These are phyloP conservation scores for Addax nasomaculatus DNA, from an alignment of 2,113 vertebrate species.

Conservation along the genomic window DNA sequence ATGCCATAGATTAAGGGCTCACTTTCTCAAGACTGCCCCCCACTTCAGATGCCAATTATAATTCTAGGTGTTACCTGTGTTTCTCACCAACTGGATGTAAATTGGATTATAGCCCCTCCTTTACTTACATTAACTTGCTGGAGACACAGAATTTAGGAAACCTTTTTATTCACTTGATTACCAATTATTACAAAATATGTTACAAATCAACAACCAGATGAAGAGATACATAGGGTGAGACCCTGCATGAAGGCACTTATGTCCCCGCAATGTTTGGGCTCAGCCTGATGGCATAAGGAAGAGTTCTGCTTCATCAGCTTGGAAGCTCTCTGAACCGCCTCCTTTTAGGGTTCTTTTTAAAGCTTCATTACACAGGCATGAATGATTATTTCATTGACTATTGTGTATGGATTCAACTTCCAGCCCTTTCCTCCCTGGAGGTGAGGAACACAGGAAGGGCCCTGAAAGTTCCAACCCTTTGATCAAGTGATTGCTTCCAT, in stretches of 20 bases:
- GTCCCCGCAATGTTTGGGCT: not conserved
- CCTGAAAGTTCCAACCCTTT: not conserved
- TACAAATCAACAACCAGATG: not conserved
- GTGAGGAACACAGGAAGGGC: not conserved
- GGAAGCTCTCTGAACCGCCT: not conserved
- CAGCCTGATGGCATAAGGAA: too few species aligned
- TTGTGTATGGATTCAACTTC: not conserved
- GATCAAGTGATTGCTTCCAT: not conserved
- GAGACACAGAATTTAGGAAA: not conserved
- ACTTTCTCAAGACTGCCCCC: not conserved
- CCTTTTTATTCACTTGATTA: not conserved
- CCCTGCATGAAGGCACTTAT: not conserved
- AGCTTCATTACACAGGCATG: not conserved
- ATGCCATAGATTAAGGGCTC: not conserved
- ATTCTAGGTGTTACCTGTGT: not conserved
- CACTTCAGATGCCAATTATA: not conserved
- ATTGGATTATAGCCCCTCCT: not conserved
- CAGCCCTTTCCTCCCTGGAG: not conserved
- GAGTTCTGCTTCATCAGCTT: not conserved
- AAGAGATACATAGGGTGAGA: not conserved
- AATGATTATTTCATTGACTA: not conserved
- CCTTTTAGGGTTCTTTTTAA: not conserved
- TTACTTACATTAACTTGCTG: not conserved
- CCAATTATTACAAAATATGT: not conserved
- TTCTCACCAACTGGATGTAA: not conserved